Percentiles rank a stretch among this genome's conserved stretches.
Conservation (phyloP, 1,140 invertebrate genomes). For the Drosophila funebris region DNA sequence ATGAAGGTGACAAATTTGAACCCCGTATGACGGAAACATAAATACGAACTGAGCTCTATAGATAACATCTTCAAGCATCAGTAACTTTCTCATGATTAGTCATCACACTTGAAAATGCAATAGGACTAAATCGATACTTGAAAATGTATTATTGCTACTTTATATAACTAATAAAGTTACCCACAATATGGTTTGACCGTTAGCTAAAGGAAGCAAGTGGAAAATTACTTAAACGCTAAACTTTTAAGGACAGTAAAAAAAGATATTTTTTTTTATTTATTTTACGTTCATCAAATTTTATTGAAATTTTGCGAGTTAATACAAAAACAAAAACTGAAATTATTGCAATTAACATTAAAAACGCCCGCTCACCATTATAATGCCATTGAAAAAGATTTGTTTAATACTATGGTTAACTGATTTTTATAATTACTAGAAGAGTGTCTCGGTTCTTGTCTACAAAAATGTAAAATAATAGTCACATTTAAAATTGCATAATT, state of each 20-base stretch:
- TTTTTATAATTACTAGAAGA: conserved; percentile 74
- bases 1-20: too few relatives aligned
- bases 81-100: too few relatives aligned
- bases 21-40: too few relatives aligned
- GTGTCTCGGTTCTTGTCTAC: conserved; percentile 70
- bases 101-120: too few relatives aligned
- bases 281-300: conserved; percentile 79
- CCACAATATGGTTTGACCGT: too few relatives aligned
- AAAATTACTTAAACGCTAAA: neutral
- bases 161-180: too few relatives aligned
- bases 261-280: conserved; percentile 29
- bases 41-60: too few relatives aligned
- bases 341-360: conserved; percentile 77
- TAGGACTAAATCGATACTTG: too few relatives aligned
- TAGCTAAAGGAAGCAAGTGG: neutral
- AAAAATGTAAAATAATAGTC: conserved; percentile 80
- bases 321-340: conserved; percentile 75
- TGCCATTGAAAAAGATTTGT: conserved; percentile 71
- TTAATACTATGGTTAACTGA: conserved; percentile 81
- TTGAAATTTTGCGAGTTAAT: conserved; percentile 80
- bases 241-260: neutral
- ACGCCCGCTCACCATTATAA: conserved; percentile 71
- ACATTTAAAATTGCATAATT: conserved; percentile 77
- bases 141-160: too few relatives aligned
- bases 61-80: too few relatives aligned